Percentiles rank a stretch among this genome's conserved stretches.
Evolutionary conservation across 2,113 vertebrate species (phyloP).

Genomic region (Dasyurus viverrinus): DNA sequence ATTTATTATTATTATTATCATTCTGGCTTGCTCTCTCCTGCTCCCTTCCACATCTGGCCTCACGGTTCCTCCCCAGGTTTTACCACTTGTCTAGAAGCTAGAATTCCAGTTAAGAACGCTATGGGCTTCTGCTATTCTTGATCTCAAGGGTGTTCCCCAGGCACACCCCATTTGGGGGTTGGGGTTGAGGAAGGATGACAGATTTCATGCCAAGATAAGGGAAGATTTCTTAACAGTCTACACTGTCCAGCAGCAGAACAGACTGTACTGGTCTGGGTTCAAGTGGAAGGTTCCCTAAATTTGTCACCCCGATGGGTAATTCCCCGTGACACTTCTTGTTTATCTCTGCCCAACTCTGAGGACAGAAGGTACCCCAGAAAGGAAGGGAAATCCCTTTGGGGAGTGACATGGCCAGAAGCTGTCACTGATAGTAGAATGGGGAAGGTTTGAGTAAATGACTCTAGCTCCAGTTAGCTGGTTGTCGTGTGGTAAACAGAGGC

Average conservation of each 20-base stretch:
- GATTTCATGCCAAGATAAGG: not conserved
- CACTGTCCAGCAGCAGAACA: not conserved
- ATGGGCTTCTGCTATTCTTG: not conserved
- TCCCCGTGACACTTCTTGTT: not conserved
- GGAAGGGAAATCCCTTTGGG: not conserved
- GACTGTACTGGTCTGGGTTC: not conserved
- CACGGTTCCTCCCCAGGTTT: not conserved
- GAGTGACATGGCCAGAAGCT: not conserved
- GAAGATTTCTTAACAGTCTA: not conserved
- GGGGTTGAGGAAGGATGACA: constrained; percentile 8
- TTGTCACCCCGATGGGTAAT: not conserved
- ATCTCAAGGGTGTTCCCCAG: not conserved
- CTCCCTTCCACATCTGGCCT: not conserved
- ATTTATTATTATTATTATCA: no score
- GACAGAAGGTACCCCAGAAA: not conserved
- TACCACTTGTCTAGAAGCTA: not conserved
- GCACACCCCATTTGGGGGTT: constrained; percentile 15
- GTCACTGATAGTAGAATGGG: not conserved
- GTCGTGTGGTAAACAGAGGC: not conserved
- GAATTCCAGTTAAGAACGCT: not conserved
- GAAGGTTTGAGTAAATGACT: not conserved
- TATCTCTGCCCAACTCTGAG: not conserved
- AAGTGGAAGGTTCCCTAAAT: not conserved
- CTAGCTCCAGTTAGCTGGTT: not conserved
- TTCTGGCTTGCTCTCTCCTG: not conserved